Base-by-base conservation (phyloP, 2,113 vertebrate species). In the Podarcis raffonei region DNA sequence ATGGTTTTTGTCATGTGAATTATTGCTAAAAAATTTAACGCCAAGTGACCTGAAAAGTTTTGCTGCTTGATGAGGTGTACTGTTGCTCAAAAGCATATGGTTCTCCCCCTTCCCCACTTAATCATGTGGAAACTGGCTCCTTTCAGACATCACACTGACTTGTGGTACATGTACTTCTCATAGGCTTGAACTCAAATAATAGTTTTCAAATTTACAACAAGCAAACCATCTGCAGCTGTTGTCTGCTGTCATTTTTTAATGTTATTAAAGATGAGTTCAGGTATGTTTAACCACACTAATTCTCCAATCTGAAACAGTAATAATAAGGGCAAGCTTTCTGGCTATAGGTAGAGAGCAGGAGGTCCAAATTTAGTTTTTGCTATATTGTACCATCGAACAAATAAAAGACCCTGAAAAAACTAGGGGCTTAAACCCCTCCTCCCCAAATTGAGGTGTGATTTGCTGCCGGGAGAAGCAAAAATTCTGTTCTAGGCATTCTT, bases 1-100 rank as follows among this genome's bases (percentile, higher is more conserved):
- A 53, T 48, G 82, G 16, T 53, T 84, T 84, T 37, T 42, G 20
- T 35, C 4, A 62, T 90, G 62, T 35, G 77, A 53, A 27, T 12
- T 82, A 80, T 86, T 22, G 20, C 12, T 32, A 83, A 80, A 72
- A 35, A 85, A 68, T 1, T 42, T 90, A 92, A 89, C 22, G 78
- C 66, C 65, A 80, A 69, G 65, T 90, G 83, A 74, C 83, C 69
- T 92, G 72, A 37, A 87, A 42, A 84, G n/a, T 48, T 35, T 83
- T 53, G 6, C 89, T 81, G 83, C 81, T 85, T 81, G 93, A 35
- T 2, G 6, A 53, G 62, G 35, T 59, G 32, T 23, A 66, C 8
- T 42, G 32, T 1, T 25, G 0, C 27, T 35, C 25, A 0, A 0
- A 6, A 78, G 42, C 25, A 53, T 37, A 30, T 48, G 25, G n/a